Base-by-base conservation (phyloP, 2,113 vertebrate genomes). In the Festucalex cinctus region DNA sequence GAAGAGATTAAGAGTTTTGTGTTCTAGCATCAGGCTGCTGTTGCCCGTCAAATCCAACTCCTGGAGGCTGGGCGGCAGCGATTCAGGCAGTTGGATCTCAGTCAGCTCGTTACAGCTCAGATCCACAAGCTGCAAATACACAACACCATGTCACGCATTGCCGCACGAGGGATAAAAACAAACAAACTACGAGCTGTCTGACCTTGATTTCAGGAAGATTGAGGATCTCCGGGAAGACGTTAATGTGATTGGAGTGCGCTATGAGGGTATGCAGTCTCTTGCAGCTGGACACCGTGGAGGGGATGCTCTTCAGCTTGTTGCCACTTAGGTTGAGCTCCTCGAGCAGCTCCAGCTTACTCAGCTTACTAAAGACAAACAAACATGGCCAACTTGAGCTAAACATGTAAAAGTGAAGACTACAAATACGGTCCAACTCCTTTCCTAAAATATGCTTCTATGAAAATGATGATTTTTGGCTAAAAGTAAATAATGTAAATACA, bases 321-420 rank as follows among this genome's bases (percentile, higher is more conserved):
- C 97, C 94, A 73, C 96, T 98, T 69, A 98, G 83, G 83, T 98
- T 97, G 56, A 98, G 89, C 86, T 98, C 97, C 83, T 98, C 97
- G 83, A 98, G 86, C 22, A 92, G 88, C 74, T 98, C 95, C 87
- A 98, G 86, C 66, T 96, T 98, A 89, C 94, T 94, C 69, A 98
- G 89, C 85, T 98, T 98, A 87, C 97, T 98, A 44, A 66, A 77
- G 37, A 69, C 32, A 76, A 79, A 6, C 49, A 66, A 57, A 61
- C 60, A 22, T 8, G 41, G 5, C 19, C 51, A 54, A 54, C n/a
- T 54, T 54, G 32, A 61, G 39, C 22, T 20, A 14, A 75, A 60
- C 6, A 24, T 26, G 3, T 6, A 26, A 14, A 53, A 28, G 12
- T 61, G 22, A 0, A 37, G 2, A 59, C 58, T 6, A 9, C 32